A percentile compares a stretch with the other conserved stretches of the same genome.
Evolutionary conservation across 2,797 vertebrate genomes (phyloP).

Genomic region (Gadopsis marmoratus): DNA sequence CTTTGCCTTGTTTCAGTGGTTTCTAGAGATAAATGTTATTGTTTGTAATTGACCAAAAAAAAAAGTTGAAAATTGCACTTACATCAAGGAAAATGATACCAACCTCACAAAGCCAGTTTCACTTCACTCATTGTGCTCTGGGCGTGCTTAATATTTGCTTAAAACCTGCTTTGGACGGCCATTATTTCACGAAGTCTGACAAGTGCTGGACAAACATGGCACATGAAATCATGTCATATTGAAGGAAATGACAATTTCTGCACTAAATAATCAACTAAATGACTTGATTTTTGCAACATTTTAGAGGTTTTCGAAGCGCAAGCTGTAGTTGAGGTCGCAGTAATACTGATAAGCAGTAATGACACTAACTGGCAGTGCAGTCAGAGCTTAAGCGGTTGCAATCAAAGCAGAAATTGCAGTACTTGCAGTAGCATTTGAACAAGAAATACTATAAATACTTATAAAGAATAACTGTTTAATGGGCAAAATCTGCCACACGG

Average conservation of each 20-base stretch:
- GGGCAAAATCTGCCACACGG: conserved; percentile 17
- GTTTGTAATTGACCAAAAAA: background rate
- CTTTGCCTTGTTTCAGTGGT: background rate
- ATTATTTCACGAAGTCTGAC: background rate
- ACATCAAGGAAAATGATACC: background rate
- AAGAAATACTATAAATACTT: background rate
- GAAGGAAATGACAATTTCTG: background rate
- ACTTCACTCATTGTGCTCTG: background rate
- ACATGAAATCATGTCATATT: background rate
- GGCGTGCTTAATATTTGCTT: background rate
- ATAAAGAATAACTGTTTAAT: background rate
- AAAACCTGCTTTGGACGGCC: background rate
- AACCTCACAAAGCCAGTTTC: background rate
- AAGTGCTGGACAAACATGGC: background rate
- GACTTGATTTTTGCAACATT: background rate
- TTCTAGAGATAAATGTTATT: background rate
- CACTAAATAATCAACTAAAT: background rate
- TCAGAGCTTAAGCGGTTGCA: background rate
- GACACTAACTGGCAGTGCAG: background rate
- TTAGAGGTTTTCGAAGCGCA: background rate
- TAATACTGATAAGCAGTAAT: background rate
- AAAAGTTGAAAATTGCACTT: background rate
- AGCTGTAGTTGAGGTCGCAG: background rate
- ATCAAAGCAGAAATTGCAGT: background rate
- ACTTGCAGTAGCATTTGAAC: no score